phyloP scores from a whole-genome alignment of 2,797 vertebrate species.

The Salarias fasciatus region DNA sequence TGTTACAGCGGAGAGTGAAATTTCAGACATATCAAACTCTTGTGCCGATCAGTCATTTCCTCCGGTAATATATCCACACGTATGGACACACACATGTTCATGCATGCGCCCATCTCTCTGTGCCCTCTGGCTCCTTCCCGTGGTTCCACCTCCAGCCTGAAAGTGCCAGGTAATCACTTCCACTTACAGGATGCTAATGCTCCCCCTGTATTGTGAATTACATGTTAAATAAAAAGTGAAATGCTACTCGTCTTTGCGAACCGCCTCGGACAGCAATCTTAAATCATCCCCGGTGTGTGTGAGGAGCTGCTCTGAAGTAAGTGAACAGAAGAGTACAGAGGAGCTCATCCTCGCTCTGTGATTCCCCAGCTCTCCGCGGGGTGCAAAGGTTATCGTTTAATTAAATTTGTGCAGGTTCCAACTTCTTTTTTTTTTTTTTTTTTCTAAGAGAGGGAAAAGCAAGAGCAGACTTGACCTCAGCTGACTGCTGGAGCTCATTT shows the following conservation, averaged over 20 bases:
- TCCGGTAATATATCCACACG: too few relatives aligned
- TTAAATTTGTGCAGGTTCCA: constrained; percentile 13
- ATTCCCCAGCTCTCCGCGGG: not conserved
- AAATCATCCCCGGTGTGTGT: constrained; percentile 23
- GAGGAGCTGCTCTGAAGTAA: constrained; percentile 12
- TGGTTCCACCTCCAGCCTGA: constrained; percentile 33
- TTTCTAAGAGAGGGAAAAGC: constrained; percentile 15
- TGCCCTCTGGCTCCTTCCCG: not conserved
- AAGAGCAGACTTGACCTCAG: not conserved
- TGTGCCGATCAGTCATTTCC: not conserved
- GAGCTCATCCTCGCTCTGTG: constrained; percentile 18
- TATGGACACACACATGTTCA: not conserved
- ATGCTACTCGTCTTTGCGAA: constrained; percentile 26
- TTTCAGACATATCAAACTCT: too few relatives aligned
- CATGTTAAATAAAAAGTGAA: constrained; percentile 45
- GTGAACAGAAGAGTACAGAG: constrained; percentile 13
- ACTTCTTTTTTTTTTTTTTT: constrained; percentile 7
- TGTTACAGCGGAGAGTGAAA: too few relatives aligned
- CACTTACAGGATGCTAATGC: constrained; percentile 38
- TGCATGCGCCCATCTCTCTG: too few relatives aligned
- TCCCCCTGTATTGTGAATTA: constrained; percentile 39
- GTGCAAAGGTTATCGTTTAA: constrained; percentile 43
- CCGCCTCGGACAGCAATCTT: constrained; percentile 29
- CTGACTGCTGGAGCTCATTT: constrained; percentile 14
- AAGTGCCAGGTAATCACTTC: constrained; percentile 56